phyloP scores from a whole-genome alignment of 2,888 invertebrate genomes.

The Axea sp. region DNA sequence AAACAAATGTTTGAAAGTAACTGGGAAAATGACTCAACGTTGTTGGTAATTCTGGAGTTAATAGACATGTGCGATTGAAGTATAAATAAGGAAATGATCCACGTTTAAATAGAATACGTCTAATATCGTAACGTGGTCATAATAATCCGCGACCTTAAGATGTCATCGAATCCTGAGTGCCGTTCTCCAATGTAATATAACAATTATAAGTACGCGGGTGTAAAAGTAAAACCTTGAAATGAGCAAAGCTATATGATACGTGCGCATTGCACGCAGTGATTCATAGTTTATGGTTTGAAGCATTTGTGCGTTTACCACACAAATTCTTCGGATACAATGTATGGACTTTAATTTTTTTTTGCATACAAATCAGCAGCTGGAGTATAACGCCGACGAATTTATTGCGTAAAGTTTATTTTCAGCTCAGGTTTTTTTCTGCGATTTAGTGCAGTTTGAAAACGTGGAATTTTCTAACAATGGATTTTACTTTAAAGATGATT shows the following conservation, averaged over 20 bases:
- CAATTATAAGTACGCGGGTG: slow-evolving; percentile 21
- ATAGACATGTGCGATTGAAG: background rate
- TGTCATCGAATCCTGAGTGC: slow-evolving; percentile 27
- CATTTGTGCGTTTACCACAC: slow-evolving; percentile 38
- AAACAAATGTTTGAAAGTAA: too few relatives aligned
- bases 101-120: background rate
- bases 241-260: slow-evolving; percentile 36
- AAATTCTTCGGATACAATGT: slow-evolving; percentile 24
- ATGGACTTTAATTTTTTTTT: slow-evolving; percentile 13
- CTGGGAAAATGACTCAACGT: too few relatives aligned
- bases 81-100: slow-evolving; percentile 13
- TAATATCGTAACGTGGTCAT: background rate
- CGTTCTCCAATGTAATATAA: slow-evolving; percentile 35
- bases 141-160: slow-evolving; percentile 28
- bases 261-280: slow-evolving; percentile 19
- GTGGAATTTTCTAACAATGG: too few relatives aligned
- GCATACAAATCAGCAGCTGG: slow-evolving; percentile 21
- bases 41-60: too few relatives aligned
- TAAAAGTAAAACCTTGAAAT: slow-evolving; percentile 52
- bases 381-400: slow-evolving; percentile 16
- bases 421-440: background rate
- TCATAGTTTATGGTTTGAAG: slow-evolving; percentile 47
- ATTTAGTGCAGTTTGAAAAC: too few relatives aligned
- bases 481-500: too few relatives aligned
- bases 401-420: slow-evolving; percentile 14